phyloP scores from a whole-genome alignment of 2,888 invertebrate species.

The Hetaerina titia region DNA sequence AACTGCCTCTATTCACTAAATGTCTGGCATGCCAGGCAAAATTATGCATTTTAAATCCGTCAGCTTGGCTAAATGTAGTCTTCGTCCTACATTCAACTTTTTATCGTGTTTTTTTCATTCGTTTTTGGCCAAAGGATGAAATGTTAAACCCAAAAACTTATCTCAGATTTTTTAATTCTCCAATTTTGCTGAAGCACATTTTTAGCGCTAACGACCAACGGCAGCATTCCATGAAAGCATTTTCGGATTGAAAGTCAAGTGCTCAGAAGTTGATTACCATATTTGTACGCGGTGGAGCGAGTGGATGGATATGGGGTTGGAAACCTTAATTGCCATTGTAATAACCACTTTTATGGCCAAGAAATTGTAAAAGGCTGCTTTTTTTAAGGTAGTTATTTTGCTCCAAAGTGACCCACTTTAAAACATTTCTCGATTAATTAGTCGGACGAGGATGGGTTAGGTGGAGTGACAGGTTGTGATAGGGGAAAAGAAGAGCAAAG shows the following conservation, averaged over 20 bases:
- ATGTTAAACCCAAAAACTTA: neutral
- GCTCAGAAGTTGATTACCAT: slow-evolving; percentile 3
- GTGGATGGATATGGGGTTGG: neutral
- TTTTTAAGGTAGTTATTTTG: neutral
- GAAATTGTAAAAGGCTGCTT: neutral
- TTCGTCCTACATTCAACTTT: no score
- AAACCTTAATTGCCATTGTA: neutral
- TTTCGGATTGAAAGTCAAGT: neutral
- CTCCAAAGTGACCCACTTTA: neutral
- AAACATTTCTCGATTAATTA: slow-evolving; percentile 9
- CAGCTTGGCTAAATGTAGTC: no score
- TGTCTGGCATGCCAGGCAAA: no score
- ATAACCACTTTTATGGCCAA: neutral
- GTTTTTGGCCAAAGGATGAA: neutral
- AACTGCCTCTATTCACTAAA: no score
- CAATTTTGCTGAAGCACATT: neutral
- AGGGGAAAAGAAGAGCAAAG: neutral
- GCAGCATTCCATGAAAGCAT: neutral
- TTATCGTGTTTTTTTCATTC: neutral
- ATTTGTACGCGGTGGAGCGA: neutral
- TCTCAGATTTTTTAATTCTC: neutral
- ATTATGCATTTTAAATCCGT: no score
- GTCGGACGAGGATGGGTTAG: neutral
- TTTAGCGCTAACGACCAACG: neutral
- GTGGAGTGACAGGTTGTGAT: neutral